Conservation (phyloP, 2,797 vertebrate species). For the Pangasius djambal region DNA sequence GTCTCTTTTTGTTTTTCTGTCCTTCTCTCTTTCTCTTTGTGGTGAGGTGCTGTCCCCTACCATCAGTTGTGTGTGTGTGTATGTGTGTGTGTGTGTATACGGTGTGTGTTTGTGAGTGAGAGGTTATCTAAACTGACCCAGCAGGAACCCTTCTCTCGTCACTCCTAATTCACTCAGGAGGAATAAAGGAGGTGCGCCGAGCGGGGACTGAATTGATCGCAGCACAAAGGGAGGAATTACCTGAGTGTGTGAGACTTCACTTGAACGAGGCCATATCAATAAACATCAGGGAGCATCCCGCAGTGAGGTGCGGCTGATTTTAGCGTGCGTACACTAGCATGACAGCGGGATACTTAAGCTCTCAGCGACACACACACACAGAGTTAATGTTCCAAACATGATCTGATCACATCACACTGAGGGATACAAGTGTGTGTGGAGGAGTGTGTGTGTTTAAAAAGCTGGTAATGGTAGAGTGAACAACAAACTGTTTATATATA, state of each 20-base stretch:
- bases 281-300: constrained; percentile 46
- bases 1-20: neutral
- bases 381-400: constrained; percentile 46
- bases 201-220: constrained; percentile 41
- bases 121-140: constrained; percentile 72
- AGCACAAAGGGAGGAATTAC: constrained; percentile 54
- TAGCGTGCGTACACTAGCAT: constrained; percentile 36
- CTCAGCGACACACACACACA: neutral
- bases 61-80: constrained; percentile 7
- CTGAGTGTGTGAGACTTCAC: constrained; percentile 45
- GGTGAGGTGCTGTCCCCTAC: neutral
- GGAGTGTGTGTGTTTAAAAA: neutral
- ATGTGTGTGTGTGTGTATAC: neutral
- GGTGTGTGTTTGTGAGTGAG: constrained; percentile 19
- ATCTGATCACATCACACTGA: constrained; percentile 25
- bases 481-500: neutral
- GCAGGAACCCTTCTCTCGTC: constrained; percentile 51
- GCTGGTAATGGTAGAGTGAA: neutral
- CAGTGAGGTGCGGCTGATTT: constrained; percentile 37
- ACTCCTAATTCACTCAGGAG: constrained; percentile 55
- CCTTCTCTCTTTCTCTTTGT: neutral
- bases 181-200: constrained; percentile 38
- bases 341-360: constrained; percentile 36
- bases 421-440: neutral
- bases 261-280: constrained; percentile 45